A percentile compares a stretch with the other conserved stretches of the same genome.
Evolutionary conservation across 2,113 vertebrate genomes (phyloP).

Genomic region (Symphodus melops): DNA sequence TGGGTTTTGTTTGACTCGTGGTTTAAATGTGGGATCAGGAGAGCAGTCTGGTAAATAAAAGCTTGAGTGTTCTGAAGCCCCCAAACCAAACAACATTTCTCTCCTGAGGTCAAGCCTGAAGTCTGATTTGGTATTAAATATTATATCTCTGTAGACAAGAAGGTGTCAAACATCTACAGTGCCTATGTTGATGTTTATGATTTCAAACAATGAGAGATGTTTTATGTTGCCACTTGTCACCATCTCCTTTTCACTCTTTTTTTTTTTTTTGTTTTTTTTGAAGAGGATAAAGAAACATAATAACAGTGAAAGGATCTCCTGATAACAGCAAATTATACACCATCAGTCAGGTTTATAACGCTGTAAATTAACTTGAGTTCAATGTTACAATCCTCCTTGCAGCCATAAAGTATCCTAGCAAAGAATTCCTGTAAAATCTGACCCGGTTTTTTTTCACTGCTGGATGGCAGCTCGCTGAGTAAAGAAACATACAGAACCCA

Average conservation of each 20-base stretch:
- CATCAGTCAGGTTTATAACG: neutral
- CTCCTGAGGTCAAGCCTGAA: conserved; percentile 29
- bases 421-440: conserved; percentile 3
- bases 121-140: conserved; percentile 28
- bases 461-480: neutral
- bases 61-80: too few relatives aligned
- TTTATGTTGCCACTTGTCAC: conserved; percentile 3
- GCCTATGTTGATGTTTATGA: neutral
- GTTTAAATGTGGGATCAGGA: conserved; percentile 29
- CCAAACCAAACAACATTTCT: conserved; percentile 42
- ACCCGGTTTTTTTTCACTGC: neutral
- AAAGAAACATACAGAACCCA: conserved; percentile 17
- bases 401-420: conserved; percentile 1
- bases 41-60: conserved; percentile 37
- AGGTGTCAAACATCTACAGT: neutral
- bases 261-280: neutral
- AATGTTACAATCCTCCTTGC: neutral
- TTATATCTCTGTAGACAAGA: neutral
- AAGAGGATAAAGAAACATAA: neutral
- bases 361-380: neutral
- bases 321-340: neutral
- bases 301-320: neutral
- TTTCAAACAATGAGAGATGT: conserved; percentile 15
- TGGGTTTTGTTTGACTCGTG: conserved; percentile 36
- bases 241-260: neutral